phyloP scores from a whole-genome alignment of 35 echinoderm and acorn worm species.

The Anneissia japonica region DNA sequence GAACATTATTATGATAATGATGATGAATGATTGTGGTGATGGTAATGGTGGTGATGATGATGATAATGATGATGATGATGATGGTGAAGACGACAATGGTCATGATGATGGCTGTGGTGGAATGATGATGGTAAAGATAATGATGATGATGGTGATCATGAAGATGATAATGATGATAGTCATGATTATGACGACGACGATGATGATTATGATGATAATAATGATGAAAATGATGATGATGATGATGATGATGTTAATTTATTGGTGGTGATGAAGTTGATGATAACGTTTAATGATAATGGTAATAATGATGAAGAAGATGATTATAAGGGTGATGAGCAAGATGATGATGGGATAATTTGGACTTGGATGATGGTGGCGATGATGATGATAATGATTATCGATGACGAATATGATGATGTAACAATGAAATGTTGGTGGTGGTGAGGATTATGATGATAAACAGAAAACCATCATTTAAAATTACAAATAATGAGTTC shows the following conservation, averaged over 20 bases:
- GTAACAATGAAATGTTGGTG: too few species aligned
- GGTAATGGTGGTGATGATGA: background rate
- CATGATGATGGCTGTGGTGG: too few species aligned
- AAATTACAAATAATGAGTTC: too few species aligned
- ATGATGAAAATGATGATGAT: background rate
- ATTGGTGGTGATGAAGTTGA: background rate
- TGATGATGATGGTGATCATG: background rate
- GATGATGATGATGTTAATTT: background rate
- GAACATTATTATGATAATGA: too few species aligned
- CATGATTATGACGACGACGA: background rate
- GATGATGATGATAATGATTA: too few species aligned
- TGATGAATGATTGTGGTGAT: background rate
- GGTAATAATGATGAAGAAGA: background rate
- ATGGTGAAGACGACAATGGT: background rate
- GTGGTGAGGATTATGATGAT: too few species aligned
- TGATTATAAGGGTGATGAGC: background rate
- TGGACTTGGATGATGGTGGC: too few species aligned
- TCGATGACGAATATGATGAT: too few species aligned
- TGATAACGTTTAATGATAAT: background rate
- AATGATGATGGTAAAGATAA: too few species aligned
- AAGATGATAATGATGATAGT: background rate
- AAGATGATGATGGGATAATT: background rate
- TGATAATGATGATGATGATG: background rate
- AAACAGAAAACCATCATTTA: too few species aligned
- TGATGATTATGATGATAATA: background rate